A percentile compares a stretch with the other conserved stretches of the same genome.
Evolutionary conservation across 2,888 invertebrate genomes (phyloP).

Genomic region (Micoletzkya japonica): DNA sequence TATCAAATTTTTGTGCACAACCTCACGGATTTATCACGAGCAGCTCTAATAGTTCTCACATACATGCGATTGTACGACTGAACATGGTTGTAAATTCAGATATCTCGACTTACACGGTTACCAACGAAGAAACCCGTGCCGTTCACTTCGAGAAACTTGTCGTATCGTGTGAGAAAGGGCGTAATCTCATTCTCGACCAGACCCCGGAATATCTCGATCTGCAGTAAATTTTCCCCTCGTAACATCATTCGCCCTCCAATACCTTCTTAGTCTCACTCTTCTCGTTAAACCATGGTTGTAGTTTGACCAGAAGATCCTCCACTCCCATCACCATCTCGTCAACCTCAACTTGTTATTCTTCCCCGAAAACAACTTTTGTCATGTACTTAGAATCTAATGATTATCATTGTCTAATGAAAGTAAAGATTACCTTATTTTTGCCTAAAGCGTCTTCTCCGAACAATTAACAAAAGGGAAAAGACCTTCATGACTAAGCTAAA

Average conservation of each 20-base stretch:
- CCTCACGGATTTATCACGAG: too few species aligned
- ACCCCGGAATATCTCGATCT: constrained; percentile 50
- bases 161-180: constrained; percentile 49
- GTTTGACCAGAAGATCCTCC: constrained; percentile 49
- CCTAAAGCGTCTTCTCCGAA: background rate
- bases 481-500: background rate
- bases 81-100: background rate
- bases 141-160: constrained; percentile 41
- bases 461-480: background rate
- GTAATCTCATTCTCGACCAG: constrained; percentile 47
- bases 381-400: background rate
- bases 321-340: constrained; percentile 46
- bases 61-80: too few species aligned
- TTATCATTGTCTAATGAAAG: background rate
- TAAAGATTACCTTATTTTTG: background rate
- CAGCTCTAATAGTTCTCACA: too few species aligned
- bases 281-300: constrained; percentile 51
- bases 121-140: constrained; percentile 52
- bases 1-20: too few species aligned
- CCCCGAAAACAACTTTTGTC: background rate
- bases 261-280: constrained; percentile 50
- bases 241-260: background rate
- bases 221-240: constrained; percentile 1
- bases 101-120: constrained; percentile 33
- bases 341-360: constrained; percentile 21